Percentiles rank a stretch among this genome's conserved stretches.
Evolutionary conservation across 1,140 invertebrate genomes (phyloP).

Genomic region (Cydia fagiglandana): DNA sequence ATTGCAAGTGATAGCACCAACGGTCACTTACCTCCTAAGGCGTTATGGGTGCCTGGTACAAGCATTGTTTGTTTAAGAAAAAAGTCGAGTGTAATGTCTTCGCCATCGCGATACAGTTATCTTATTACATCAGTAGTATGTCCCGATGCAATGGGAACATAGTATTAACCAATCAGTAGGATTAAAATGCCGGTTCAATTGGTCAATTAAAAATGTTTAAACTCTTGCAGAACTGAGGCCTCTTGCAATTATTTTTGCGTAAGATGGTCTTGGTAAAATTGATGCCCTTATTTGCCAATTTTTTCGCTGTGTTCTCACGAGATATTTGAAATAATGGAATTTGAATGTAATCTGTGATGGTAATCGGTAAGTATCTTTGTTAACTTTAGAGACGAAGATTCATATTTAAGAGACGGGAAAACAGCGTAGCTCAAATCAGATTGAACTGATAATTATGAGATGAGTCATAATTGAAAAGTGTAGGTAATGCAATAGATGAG

Average conservation of each 20-base stretch:
- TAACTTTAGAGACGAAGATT: too few species aligned
- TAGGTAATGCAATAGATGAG: too few species aligned
- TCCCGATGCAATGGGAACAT: background rate
- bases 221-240: background rate
- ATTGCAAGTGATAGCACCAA: background rate
- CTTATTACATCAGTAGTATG: background rate
- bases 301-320: background rate
- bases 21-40: conserved; percentile 28
- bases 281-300: conserved; percentile 10
- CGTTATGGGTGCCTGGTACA: conserved; percentile 25
- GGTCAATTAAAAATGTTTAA: conserved; percentile 8
- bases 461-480: too few species aligned
- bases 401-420: too few species aligned
- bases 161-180: background rate
- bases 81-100: conserved; percentile 24
- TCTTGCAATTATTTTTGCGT: conserved; percentile 16
- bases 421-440: too few species aligned
- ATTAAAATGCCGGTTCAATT: background rate
- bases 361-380: too few species aligned
- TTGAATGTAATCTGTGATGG: background rate
- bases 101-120: conserved; percentile 21
- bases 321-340: background rate
- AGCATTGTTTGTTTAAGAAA: conserved; percentile 26
- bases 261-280: background rate
- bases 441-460: too few species aligned